phyloP scores from a whole-genome alignment of 2,113 vertebrate genomes.

The Dromiciops gliroides region DNA sequence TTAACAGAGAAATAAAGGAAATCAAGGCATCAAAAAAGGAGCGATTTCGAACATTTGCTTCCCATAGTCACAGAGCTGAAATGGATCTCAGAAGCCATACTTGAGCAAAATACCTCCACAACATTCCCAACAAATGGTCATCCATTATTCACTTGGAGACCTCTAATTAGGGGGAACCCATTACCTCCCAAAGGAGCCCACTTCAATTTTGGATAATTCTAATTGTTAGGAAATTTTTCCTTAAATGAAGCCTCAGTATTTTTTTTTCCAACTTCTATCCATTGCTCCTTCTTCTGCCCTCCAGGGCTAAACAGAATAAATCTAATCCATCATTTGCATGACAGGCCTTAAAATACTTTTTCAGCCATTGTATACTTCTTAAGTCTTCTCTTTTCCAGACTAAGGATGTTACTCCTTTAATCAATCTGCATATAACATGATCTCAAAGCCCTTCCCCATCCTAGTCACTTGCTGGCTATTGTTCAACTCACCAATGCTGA shows the following conservation, averaged over 20 bases:
- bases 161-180: not conserved
- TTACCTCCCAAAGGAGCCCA: not conserved
- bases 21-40: not conserved
- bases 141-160: not conserved
- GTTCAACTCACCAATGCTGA: not conserved
- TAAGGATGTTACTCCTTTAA: not conserved
- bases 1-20: not conserved
- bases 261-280: not conserved
- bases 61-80: not conserved
- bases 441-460: not conserved
- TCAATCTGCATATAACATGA: not conserved
- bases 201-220: not conserved
- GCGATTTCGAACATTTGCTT: not conserved
- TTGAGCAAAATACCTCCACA: not conserved
- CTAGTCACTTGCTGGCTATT: not conserved
- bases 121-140: not conserved
- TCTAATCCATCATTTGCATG: not conserved
- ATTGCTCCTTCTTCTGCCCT: not conserved
- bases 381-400: not conserved
- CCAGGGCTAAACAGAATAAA: not conserved
- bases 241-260: not conserved
- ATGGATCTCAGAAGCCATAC: not conserved
- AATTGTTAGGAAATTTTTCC: not conserved
- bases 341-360: not conserved
- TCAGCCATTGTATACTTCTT: not conserved